These are phyloP conservation scores for Pteruthius melanotis DNA, from an alignment of 2,113 vertebrate genomes.

Conservation along the genomic window DNA sequence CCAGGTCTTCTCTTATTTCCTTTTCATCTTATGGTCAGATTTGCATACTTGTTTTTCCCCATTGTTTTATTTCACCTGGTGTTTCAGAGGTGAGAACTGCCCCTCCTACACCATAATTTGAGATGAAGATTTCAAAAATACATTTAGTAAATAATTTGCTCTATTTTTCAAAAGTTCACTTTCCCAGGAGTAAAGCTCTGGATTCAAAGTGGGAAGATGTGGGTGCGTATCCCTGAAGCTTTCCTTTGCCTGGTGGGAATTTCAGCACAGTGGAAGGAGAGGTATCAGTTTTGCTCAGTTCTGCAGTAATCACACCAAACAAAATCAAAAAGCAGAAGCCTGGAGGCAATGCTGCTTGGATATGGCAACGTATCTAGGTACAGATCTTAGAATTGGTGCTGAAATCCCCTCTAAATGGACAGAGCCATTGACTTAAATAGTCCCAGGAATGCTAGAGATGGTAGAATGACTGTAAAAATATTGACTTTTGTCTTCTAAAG, in stretches of 20 bases:
- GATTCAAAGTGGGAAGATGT: not conserved
- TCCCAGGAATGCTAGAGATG: not conserved
- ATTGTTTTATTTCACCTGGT: not conserved
- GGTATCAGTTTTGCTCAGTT: not conserved
- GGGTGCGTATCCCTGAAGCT: fast-evolving
- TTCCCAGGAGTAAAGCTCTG: not conserved
- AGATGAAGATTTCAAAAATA: not conserved
- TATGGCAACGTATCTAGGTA: not conserved
- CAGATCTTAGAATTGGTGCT: not conserved
- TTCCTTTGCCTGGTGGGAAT: not conserved
- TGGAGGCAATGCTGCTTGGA: not conserved
- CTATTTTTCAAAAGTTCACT: not conserved
- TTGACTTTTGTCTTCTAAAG: not conserved
- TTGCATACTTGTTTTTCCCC: fast-evolving
- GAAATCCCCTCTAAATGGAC: not conserved
- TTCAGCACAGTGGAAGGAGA: not conserved
- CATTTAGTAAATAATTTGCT: not conserved
- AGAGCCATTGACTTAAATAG: not conserved
- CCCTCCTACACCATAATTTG: not conserved
- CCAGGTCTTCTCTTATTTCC: not conserved
- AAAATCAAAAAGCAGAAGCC: not conserved
- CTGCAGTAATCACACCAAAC: not conserved
- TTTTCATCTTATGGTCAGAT: not conserved
- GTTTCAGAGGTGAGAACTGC: not conserved
- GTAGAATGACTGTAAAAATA: not conserved